Percentiles rank a stretch among this genome's conserved stretches.
phyloP scores from a whole-genome alignment of 2,113 vertebrate species.

The Perca schrenkii region DNA sequence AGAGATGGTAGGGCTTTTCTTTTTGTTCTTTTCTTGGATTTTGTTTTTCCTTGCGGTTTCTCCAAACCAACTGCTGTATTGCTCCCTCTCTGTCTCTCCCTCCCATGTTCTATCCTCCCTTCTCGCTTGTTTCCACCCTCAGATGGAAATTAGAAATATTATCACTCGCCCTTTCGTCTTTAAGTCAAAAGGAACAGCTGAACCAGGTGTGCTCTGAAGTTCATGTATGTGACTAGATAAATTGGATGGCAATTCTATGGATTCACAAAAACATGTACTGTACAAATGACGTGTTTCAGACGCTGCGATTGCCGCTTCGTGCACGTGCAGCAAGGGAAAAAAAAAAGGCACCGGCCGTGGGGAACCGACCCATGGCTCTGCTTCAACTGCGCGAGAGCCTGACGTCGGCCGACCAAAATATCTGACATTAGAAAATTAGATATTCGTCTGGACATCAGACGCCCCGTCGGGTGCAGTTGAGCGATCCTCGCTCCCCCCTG shows the following conservation, averaged over 20 bases:
- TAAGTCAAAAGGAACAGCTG: neutral
- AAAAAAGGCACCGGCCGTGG: no score
- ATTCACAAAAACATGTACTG: neutral
- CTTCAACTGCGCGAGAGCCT: no score
- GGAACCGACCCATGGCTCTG: no score
- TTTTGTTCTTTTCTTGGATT: constrained; percentile 54
- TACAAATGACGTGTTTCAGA: no score
- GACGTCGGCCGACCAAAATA: no score
- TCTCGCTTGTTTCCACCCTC: neutral
- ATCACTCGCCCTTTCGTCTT: constrained; percentile 41
- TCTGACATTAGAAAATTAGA: no score
- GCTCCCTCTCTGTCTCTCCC: neutral
- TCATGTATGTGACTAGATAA: neutral
- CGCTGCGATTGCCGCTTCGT: no score
- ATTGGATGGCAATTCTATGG: neutral
- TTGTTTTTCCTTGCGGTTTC: constrained; percentile 61
- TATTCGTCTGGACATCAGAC: no score
- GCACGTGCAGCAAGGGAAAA: no score
- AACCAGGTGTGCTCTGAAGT: constrained; percentile 12
- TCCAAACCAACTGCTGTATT: constrained; percentile 33
- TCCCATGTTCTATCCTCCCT: neutral
- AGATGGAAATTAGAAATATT: constrained; percentile 53
- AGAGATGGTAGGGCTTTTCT: constrained; percentile 53
- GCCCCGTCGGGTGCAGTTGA: no score
- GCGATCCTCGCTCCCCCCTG: neutral